phyloP scores from a whole-genome alignment of 2,888 invertebrate species.

The Sinodicranocentrus sp. region DNA sequence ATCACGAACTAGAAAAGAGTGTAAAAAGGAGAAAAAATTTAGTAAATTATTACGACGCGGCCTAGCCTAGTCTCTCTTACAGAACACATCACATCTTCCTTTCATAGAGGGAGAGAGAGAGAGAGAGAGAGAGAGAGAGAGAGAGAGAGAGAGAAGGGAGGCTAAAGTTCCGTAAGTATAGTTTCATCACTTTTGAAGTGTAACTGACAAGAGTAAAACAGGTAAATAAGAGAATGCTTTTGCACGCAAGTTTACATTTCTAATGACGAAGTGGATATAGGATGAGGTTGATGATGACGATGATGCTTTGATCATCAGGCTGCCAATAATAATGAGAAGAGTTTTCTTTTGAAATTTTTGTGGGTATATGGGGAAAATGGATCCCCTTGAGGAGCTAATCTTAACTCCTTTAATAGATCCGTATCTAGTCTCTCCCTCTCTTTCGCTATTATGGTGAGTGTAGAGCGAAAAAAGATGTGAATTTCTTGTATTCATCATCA shows the following conservation, averaged over 20 bases:
- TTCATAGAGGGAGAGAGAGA: no score
- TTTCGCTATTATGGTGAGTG: neutral
- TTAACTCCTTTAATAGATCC: conserved; percentile 60
- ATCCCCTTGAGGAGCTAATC: conserved; percentile 58
- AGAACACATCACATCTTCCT: neutral
- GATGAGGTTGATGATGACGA: conserved; percentile 42
- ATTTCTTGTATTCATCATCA: conserved; percentile 49
- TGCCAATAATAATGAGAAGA: conserved; percentile 64
- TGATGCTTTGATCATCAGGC: conserved; percentile 55
- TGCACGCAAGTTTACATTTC: conserved; percentile 54
- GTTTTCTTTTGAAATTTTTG: conserved; percentile 50
- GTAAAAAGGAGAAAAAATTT: conserved; percentile 33
- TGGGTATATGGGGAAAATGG: conserved; percentile 54
- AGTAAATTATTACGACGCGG: conserved; percentile 26
- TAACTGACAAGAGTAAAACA: conserved; percentile 47
- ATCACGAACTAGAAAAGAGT: conserved; percentile 54
- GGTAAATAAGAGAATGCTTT: conserved; percentile 29
- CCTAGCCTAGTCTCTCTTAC: conserved; percentile 17
- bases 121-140: no score
- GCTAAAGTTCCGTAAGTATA: conserved; percentile 31
- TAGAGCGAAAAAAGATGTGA: conserved; percentile 30
- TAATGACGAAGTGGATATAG: conserved; percentile 38
- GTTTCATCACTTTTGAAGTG: conserved; percentile 54
- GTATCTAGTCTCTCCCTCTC: conserved; percentile 25
- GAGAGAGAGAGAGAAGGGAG: no score